Evolutionary conservation across 2,888 invertebrate species (phyloP).

Genomic region (Himalopsyche kuldschensis): DNA sequence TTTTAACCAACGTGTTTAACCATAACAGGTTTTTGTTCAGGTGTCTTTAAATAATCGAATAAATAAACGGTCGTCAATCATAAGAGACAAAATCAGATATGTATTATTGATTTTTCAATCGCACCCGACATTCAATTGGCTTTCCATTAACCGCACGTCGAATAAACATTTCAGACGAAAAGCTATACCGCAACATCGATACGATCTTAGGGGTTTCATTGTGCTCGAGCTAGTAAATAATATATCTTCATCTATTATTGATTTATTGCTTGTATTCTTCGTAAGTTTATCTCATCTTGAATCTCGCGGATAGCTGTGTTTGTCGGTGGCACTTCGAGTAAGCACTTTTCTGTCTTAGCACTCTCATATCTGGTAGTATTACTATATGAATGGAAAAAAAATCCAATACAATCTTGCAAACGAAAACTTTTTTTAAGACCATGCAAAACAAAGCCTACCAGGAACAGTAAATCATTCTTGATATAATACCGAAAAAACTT

Average conservation of each 20-base stretch:
- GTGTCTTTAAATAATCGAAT: not conserved
- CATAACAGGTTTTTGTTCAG: not conserved
- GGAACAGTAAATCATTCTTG: no score
- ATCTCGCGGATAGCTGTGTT: not conserved
- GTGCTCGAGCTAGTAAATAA: constrained; percentile 1
- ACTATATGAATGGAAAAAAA: no score
- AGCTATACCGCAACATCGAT: not conserved
- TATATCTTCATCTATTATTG: constrained; percentile 9
- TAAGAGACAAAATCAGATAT: not conserved
- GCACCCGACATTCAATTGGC: not conserved
- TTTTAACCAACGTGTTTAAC: not conserved
- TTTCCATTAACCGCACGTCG: not conserved
- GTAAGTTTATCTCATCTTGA: not conserved
- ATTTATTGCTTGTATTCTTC: constrained; percentile 1
- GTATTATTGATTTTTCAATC: not conserved
- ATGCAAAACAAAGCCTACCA: no score
- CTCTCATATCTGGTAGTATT: not conserved
- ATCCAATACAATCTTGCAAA: no score
- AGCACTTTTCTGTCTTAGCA: not conserved
- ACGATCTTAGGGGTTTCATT: not conserved
- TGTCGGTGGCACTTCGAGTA: not conserved
- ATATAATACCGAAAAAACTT: no score
- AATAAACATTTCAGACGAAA: constrained; percentile 1
- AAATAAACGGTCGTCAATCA: not conserved
- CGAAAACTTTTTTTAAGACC: no score